Evolutionary conservation across 2,888 invertebrate genomes (phyloP).

Genomic region (Magallana nippona): DNA sequence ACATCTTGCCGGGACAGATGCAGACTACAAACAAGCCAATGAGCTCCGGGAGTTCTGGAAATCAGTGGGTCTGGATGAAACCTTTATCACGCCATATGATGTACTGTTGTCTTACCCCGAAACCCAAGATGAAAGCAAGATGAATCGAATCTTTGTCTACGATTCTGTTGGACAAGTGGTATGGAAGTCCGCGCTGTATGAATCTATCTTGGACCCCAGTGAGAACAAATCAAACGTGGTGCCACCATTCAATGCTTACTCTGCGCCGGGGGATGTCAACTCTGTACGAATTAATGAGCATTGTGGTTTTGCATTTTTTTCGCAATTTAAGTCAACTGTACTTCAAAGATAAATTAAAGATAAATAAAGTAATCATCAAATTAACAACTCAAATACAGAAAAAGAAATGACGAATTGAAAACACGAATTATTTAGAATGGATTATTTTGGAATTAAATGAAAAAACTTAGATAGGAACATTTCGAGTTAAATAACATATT

Average conservation of each 20-base stretch:
- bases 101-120: slow-evolving; percentile 74
- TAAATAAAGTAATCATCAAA: too few relatives aligned
- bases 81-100: slow-evolving; percentile 68
- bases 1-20: slow-evolving; percentile 73
- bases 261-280: slow-evolving; percentile 65
- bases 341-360: too few relatives aligned
- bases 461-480: too few relatives aligned
- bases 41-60: slow-evolving; percentile 64
- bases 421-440: too few relatives aligned
- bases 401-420: too few relatives aligned
- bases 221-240: slow-evolving; percentile 72
- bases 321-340: too few relatives aligned
- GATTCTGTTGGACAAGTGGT: slow-evolving; percentile 53
- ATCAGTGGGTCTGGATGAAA: slow-evolving; percentile 67
- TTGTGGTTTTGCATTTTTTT: too few relatives aligned
- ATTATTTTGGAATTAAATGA: too few relatives aligned
- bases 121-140: slow-evolving; percentile 48
- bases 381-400: too few relatives aligned
- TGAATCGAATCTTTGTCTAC: slow-evolving; percentile 44
- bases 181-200: slow-evolving; percentile 63
- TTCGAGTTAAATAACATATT: too few relatives aligned
- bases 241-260: slow-evolving; percentile 75
- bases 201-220: slow-evolving; percentile 67
- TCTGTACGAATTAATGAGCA: slow-evolving; percentile 38
- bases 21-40: slow-evolving; percentile 68